Evolutionary conservation across 2,113 vertebrate genomes (phyloP), one percentile per base, ranked within the genome.

Genomic region (Lipophrys pholis): DNA sequence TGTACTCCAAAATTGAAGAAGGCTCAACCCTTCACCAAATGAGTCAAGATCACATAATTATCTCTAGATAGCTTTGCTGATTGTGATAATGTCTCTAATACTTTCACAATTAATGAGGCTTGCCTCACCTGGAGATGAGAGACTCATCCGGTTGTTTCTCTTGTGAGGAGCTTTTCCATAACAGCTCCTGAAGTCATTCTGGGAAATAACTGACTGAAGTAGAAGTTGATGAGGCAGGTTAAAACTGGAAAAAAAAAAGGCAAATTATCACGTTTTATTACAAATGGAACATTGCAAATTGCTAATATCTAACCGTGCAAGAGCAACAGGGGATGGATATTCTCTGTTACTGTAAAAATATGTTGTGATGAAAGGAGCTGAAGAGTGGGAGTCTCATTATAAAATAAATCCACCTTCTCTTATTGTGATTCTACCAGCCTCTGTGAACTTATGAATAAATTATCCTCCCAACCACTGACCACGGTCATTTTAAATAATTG

Each of bases 401-500:
- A 69, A 69, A 69, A 68, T 39, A 76, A 58, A 12, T 52, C 61
- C 30, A 1, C n/a, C 11, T 46, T 14, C 36, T 61, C 9, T 54
- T 12, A 11, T 58, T 67, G 46, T 30, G 17, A 63, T 60, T 82
- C 36, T 17, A 21, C 12, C 49, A 72, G n/a, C 54, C 42, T 64
- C 6, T 16, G 62, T 40, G 51, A 36, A 16, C 14, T 35, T 53
- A 59, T 66, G 48, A 86, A 78, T 84, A 73, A 84, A 71, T 74
- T 6, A 79, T 81, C 16, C 65, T 56, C 30, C 8, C 53, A 45
- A 62, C 55, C 41, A 8, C 45, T 76, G 69, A 78, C 78, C 80
- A 62, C 51, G 60, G 74, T 49, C 62, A 15, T 10, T 49, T 42
- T 87, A 70, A 88, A 85, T 83, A 81, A 85, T 80, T 71, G 56